A percentile compares a stretch with the other conserved stretches of the same genome.
Conservation (phyloP, 2,797 vertebrate species). For the Hemibagrus guttatus region DNA sequence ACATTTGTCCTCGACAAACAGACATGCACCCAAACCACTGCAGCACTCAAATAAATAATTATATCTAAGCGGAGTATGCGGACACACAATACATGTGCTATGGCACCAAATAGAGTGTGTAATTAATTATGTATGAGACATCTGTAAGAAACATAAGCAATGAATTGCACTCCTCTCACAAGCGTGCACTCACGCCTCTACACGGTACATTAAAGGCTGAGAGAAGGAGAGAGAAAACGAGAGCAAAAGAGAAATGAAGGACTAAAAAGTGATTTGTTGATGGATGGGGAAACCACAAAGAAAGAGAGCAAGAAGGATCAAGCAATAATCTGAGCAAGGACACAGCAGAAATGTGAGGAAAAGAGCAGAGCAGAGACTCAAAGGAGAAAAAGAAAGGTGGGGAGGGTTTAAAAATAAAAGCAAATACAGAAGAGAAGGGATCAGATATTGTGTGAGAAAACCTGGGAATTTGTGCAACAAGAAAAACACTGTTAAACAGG, state of each 20-base stretch:
- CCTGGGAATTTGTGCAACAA: not conserved
- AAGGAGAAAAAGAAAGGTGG: conserved; percentile 46
- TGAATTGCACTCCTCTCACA: conserved; percentile 76
- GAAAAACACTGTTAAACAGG: conserved; percentile 14
- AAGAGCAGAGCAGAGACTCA: conserved; percentile 10
- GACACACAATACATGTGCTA: conserved; percentile 77
- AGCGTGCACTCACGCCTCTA: conserved; percentile 71
- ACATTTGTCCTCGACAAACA: conserved; percentile 30
- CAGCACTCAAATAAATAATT: conserved; percentile 75
- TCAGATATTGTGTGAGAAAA: not conserved
- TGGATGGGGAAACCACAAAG: conserved; percentile 35
- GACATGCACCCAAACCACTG: conserved; percentile 58
- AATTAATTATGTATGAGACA: conserved; percentile 84
- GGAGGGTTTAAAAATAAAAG: conserved; percentile 44
- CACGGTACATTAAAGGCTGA: conserved; percentile 71
- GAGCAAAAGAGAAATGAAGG: conserved; percentile 35
- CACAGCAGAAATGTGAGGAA: conserved; percentile 30
- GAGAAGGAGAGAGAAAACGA: conserved; percentile 45
- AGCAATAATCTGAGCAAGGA: conserved; percentile 38
- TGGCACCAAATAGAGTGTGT: conserved; percentile 74
- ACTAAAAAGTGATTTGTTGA: conserved; percentile 44
- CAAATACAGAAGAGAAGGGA: conserved; percentile 10
- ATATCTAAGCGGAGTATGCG: conserved; percentile 69
- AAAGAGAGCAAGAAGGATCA: conserved; percentile 28
- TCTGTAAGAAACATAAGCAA: conserved; percentile 69